Evolutionary conservation across 2,888 invertebrate species (phyloP).

Genomic region (Erebia aethiops): DNA sequence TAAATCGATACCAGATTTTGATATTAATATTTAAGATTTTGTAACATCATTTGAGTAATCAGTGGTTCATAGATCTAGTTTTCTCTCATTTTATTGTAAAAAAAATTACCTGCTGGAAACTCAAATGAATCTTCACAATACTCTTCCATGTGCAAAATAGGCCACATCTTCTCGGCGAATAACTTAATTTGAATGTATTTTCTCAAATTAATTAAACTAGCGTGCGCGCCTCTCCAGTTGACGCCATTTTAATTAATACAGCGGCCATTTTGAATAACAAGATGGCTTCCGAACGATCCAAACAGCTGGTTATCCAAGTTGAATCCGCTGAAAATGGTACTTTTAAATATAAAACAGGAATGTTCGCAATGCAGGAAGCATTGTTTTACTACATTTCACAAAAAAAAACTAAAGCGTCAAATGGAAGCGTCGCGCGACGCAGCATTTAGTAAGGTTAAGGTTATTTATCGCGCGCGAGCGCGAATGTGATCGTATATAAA

Average conservation of each 20-base stretch:
- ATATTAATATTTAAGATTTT: constrained; percentile 8
- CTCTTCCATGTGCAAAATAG: constrained; percentile 54
- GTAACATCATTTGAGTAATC: constrained; percentile 13
- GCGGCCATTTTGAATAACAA: constrained; percentile 58
- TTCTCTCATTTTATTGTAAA: not conserved
- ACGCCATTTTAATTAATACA: constrained; percentile 55
- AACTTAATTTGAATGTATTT: constrained; percentile 52
- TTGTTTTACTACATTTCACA: constrained; percentile 68
- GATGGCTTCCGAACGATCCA: constrained; percentile 73
- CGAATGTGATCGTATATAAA: constrained; percentile 71
- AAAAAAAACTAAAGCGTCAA: constrained; percentile 53
- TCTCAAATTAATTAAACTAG: constrained; percentile 37
- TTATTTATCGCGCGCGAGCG: constrained; percentile 57
- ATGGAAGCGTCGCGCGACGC: constrained; percentile 52
- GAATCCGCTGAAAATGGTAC: constrained; percentile 70
- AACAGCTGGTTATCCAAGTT: constrained; percentile 65
- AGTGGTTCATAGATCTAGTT: not conserved
- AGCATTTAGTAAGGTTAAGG: constrained; percentile 67
- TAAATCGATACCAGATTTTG: constrained; percentile 23
- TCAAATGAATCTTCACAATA: constrained; percentile 51
- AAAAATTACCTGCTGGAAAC: not conserved
- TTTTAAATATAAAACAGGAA: constrained; percentile 59
- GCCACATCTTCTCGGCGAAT: constrained; percentile 47
- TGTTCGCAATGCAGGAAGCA: constrained; percentile 67
- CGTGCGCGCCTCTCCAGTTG: constrained; percentile 51